Base-by-base conservation (phyloP, 1,140 invertebrate species). In the Listronotus bonariensis region DNA sequence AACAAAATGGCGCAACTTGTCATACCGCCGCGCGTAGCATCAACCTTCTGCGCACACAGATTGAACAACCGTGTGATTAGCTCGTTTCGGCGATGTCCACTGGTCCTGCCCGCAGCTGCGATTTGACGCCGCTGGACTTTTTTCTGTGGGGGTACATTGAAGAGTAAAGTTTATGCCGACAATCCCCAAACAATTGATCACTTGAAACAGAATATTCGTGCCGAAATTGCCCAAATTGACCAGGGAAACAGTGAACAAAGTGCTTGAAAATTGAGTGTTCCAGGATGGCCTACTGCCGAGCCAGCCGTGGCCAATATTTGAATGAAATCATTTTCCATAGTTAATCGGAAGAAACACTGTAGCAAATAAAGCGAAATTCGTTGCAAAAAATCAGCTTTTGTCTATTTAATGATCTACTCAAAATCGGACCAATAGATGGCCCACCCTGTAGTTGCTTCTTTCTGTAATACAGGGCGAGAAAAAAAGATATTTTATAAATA, bases 61-160 rank as follows among this genome's bases (percentile, higher is more conserved):
- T 68, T 69, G 38, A 38, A 45, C 20, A 53, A 62, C 31, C 53
- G 46, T 14, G 42, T 66, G 11, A 68, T 68, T 38, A 58, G 43
- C 20, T n/a, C 32, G 53, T 12, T 34, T 55, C 48, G 45, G 17
- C 11, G 53, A 65, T 43, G 61, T 79, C 45, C 58, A 69, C 64
- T 1, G 2, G 5, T 82, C 76, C 78, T 41, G 71, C 78, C 58
- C 66, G 78, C 45, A 79, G 74, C 45, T 75, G 75, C 43, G 79
- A 81, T 75, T 73, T 81, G 46, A 78, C 69, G 9, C 77, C 72
- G 38, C 61, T 76, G 36, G 78, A 80, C 65, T 81, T 74, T 75
- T 79, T 77, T 66, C 60, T 79, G 14, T 81, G 75, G 77, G n/a
- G 78, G 78, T 52, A 76, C 78, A 62, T 34, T 81, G 17, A 81